A percentile compares a stretch with the other conserved stretches of the same genome.
Evolutionary conservation across 30 jellyfish, hydroid and myxozoan genomes (phyloP).

Genomic region (Morbakka virulenta): DNA sequence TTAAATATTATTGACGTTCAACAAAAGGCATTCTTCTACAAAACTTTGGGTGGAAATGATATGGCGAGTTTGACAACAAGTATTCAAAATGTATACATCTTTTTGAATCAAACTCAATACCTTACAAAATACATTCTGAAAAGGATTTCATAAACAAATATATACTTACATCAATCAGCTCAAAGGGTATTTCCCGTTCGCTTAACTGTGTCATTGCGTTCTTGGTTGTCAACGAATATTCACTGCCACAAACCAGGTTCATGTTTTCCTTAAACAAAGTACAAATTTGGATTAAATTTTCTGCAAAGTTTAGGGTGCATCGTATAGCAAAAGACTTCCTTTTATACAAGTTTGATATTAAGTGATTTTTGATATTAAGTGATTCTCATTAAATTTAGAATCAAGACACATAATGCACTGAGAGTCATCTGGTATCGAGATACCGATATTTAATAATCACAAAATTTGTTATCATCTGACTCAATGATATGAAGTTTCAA

Average conservation of each 20-base stretch:
- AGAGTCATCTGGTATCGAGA: not conserved
- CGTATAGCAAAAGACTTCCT: too few relatives aligned
- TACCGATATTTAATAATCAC: too few relatives aligned
- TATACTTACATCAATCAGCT: conserved; percentile 69
- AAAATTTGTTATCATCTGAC: too few relatives aligned
- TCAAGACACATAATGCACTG: not conserved
- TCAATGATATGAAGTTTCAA: too few relatives aligned
- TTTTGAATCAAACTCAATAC: too few relatives aligned
- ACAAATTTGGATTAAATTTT: not conserved
- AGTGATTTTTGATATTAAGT: not conserved
- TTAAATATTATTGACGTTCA: too few relatives aligned
- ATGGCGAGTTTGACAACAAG: too few relatives aligned
- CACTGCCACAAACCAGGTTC: conserved; percentile 73
- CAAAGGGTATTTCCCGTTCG: conserved; percentile 87
- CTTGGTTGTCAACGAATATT: conserved; percentile 79
- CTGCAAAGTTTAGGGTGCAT: too few relatives aligned
- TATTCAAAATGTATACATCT: not conserved
- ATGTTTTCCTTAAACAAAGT: conserved; percentile 55
- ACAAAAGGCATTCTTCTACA: too few relatives aligned
- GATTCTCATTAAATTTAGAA: not conserved
- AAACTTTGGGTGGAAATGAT: too few relatives aligned
- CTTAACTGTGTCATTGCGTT: conserved; percentile 87
- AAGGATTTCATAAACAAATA: not conserved
- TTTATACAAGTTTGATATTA: too few relatives aligned
- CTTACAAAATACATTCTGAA: too few relatives aligned